A percentile compares a stretch with the other conserved stretches of the same genome.
Evolutionary conservation across 2,113 vertebrate genomes (phyloP).

Genomic region (Donacobius atricapilla): DNA sequence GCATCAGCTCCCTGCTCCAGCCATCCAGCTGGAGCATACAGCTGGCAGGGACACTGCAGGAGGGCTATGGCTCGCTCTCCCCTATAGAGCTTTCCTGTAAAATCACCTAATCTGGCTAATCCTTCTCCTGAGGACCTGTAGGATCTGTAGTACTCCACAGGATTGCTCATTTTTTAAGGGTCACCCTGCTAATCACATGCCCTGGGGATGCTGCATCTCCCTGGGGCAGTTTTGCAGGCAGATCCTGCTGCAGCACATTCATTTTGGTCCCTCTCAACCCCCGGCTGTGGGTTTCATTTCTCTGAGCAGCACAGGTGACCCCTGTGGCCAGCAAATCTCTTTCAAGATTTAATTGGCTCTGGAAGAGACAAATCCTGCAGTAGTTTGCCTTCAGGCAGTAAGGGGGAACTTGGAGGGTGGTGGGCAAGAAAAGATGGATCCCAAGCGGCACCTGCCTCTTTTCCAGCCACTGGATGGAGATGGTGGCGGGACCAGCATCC

Average conservation of each 20-base stretch:
- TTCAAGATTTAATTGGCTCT: background rate
- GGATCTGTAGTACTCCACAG: background rate
- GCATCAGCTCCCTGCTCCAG: background rate
- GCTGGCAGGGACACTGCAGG: background rate
- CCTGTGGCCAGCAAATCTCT: background rate
- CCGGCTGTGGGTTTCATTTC: background rate
- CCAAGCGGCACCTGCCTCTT: background rate
- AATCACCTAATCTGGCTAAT: background rate
- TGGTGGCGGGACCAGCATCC: background rate
- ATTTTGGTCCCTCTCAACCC: background rate
- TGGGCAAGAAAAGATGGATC: background rate
- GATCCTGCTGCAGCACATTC: background rate
- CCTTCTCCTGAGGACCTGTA: background rate
- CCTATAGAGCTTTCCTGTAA: background rate
- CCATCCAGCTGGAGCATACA: background rate
- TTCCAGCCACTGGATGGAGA: background rate
- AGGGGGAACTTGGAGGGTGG: accelerated
- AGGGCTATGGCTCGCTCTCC: accelerated
- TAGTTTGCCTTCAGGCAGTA: background rate
- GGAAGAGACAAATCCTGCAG: background rate
- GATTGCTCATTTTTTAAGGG: background rate
- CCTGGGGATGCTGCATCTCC: background rate
- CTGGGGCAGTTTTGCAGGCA: background rate
- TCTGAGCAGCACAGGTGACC: background rate
- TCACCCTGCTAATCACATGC: background rate